Conservation (phyloP, 2,113 vertebrate species). For the Sebastes fasciatus region DNA sequence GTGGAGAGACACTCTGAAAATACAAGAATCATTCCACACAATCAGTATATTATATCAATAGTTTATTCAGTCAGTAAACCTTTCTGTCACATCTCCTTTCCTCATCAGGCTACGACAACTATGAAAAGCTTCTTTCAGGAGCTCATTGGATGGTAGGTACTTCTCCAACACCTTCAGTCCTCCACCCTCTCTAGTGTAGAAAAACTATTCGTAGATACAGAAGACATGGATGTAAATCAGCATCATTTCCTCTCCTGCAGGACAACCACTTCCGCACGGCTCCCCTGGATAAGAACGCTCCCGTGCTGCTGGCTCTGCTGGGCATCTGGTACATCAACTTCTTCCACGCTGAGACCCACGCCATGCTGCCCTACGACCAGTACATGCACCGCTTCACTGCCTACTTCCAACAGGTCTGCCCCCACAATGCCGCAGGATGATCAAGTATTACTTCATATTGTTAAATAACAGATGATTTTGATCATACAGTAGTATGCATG, state of each 20-base stretch:
- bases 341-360: conserved; percentile 94
- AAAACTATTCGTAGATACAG: not conserved
- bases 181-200: not conserved
- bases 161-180: not conserved
- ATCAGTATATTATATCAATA: not conserved
- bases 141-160: conserved; percentile 97
- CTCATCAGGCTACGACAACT: conserved; percentile 88
- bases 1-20: not conserved
- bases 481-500: too few species aligned
- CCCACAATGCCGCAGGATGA: not conserved
- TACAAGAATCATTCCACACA: not conserved
- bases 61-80: not conserved
- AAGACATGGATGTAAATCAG: not conserved
- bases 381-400: conserved; percentile 98
- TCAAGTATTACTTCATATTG: not conserved
- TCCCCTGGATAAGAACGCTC: conserved; percentile 92
- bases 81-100: conserved; percentile 16
- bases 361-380: conserved; percentile 96
- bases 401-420: conserved; percentile 97
- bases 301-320: conserved; percentile 92
- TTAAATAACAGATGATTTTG: too few species aligned
- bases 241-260: conserved; percentile 71
- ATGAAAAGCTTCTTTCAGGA: conserved; percentile 92
- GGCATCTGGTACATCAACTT: conserved; percentile 98
- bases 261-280: conserved; percentile 93